A percentile compares a stretch with the other conserved stretches of the same genome.
Evolutionary conservation across 2,888 invertebrate species (phyloP).

Genomic region (Aethes cnicana): DNA sequence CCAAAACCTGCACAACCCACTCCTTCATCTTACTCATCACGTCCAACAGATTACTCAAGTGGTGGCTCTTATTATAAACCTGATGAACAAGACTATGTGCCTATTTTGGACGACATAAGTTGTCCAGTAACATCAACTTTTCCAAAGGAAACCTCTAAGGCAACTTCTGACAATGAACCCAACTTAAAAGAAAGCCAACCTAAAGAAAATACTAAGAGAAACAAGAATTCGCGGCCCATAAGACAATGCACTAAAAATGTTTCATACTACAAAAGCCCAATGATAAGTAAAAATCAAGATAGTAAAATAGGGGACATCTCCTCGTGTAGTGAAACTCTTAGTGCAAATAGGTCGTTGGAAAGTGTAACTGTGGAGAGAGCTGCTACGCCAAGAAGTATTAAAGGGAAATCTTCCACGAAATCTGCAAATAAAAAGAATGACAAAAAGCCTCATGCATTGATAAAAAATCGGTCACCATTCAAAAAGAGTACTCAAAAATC

Average conservation of each 20-base stretch:
- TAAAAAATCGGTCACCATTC: slow-evolving; percentile 50
- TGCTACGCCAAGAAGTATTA: slow-evolving; percentile 39
- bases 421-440: slow-evolving; percentile 40
- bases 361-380: slow-evolving; percentile 36
- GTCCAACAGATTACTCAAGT: slow-evolving; percentile 83
- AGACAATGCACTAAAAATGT: slow-evolving; percentile 74
- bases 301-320: slow-evolving; percentile 44
- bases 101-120: slow-evolving; percentile 52
- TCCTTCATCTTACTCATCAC: slow-evolving; percentile 70
- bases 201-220: slow-evolving; percentile 28
- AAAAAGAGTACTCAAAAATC: slow-evolving; percentile 56
- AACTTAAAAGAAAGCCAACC: slow-evolving; percentile 38
- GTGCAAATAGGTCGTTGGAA: slow-evolving; percentile 43
- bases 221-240: slow-evolving; percentile 56
- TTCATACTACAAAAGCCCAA: slow-evolving; percentile 58
- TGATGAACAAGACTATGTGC: slow-evolving; percentile 81
- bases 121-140: slow-evolving; percentile 48
- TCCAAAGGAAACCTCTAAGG: slow-evolving; percentile 38
- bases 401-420: slow-evolving; percentile 40
- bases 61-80: slow-evolving; percentile 85
- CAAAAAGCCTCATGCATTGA: slow-evolving; percentile 39
- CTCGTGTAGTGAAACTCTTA: slow-evolving; percentile 49
- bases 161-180: slow-evolving; percentile 37
- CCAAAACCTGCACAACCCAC: slow-evolving; percentile 61
- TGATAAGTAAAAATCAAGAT: slow-evolving; percentile 42